Evolutionary conservation across 2,888 invertebrate genomes (phyloP).

Genomic region (Trichogramma dendrolimi): DNA sequence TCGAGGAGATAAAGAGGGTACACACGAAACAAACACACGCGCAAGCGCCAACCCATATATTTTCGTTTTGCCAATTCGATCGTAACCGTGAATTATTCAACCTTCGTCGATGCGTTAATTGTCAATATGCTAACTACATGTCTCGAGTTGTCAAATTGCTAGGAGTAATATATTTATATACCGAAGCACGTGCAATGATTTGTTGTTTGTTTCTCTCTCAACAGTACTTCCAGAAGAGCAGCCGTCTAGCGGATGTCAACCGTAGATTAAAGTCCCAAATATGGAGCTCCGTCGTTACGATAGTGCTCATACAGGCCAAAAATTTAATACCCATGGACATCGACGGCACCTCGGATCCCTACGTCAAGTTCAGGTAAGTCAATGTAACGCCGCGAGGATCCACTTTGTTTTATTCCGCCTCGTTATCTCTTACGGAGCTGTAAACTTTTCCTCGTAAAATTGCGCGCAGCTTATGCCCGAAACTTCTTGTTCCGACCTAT

Average conservation of each 20-base stretch:
- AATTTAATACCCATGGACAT: slow-evolving; percentile 83
- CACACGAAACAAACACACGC: background rate
- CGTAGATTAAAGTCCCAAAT: slow-evolving; percentile 87
- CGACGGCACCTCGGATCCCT: slow-evolving; percentile 86
- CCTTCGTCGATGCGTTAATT: too few species aligned
- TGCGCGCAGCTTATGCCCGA: too few species aligned
- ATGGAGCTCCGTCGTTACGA: slow-evolving; percentile 96
- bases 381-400: background rate
- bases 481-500: too few species aligned
- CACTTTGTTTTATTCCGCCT: too few species aligned
- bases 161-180: slow-evolving; percentile 1
- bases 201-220: slow-evolving; percentile 40
- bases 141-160: too few species aligned
- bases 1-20: slow-evolving; percentile 64
- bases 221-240: slow-evolving; percentile 77
- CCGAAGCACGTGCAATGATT: background rate
- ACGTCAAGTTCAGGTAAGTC: slow-evolving; percentile 86
- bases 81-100: too few species aligned
- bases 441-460: too few species aligned
- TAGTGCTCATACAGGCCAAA: slow-evolving; percentile 93
- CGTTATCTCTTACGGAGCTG: too few species aligned
- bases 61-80: too few species aligned
- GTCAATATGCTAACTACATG: too few species aligned
- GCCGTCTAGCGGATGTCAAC: slow-evolving; percentile 74
- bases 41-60: too few species aligned